Conservation (phyloP, 2,113 vertebrate species). For the Delphinus delphis region DNA sequence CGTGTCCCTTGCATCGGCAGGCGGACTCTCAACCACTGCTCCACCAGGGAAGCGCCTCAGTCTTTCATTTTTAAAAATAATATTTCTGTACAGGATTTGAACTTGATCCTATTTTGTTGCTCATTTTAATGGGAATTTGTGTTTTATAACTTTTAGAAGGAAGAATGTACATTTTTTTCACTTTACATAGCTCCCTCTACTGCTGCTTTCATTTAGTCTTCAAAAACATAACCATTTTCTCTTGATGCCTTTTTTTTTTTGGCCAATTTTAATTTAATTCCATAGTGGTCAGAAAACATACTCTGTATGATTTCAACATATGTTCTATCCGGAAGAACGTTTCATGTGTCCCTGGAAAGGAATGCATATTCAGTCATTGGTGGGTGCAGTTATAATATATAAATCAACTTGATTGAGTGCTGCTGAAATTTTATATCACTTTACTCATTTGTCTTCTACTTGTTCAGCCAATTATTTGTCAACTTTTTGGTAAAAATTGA, state of each 20-base stretch:
- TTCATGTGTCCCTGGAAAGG: background rate
- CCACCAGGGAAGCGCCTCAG: too few relatives aligned
- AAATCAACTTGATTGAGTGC: slow-evolving; percentile 8
- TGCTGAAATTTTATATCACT: background rate
- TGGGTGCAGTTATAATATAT: background rate
- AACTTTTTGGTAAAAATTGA: slow-evolving; percentile 19
- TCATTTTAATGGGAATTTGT: background rate
- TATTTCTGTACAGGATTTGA: background rate
- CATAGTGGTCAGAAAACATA: background rate
- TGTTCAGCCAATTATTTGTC: slow-evolving; percentile 30
- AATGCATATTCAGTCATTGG: background rate
- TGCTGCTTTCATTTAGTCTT: slow-evolving; percentile 31
- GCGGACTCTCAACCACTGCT: too few relatives aligned
- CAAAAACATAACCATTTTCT: slow-evolving; percentile 21
- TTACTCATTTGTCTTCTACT: background rate
- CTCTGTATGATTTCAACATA: background rate
- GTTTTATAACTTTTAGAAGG: background rate
- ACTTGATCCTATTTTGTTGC: slow-evolving; percentile 35
- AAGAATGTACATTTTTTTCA: background rate
- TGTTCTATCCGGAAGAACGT: background rate
- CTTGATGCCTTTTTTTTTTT: background rate
- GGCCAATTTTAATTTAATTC: background rate
- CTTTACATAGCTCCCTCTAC: background rate
- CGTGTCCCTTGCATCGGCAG: too few relatives aligned
- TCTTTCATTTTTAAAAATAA: background rate